A percentile compares a stretch with the other conserved stretches of the same genome.
Conservation (phyloP, 2,888 invertebrate species). For the Anaspis maculata region DNA sequence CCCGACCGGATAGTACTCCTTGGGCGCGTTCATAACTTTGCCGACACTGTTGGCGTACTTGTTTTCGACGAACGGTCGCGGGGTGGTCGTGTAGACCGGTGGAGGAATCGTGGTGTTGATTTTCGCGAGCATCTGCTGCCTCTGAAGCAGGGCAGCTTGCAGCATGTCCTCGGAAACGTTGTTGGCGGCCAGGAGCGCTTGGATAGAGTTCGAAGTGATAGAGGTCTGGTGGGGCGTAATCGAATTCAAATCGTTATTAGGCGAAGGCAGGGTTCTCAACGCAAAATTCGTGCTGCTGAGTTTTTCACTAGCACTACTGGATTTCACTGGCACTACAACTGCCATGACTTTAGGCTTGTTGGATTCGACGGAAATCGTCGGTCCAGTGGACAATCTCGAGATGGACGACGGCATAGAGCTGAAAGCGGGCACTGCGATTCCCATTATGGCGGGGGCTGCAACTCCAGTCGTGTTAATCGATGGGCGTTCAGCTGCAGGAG, state of each 20-base stretch:
- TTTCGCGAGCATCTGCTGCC: slow-evolving; percentile 55
- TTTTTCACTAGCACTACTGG: slow-evolving; percentile 25
- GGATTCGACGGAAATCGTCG: slow-evolving; percentile 19
- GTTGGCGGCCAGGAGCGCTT: slow-evolving; percentile 49
- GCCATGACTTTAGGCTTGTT: slow-evolving; percentile 26
- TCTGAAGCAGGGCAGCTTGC: slow-evolving; percentile 62
- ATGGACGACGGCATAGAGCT: slow-evolving; percentile 50
- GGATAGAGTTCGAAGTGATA: slow-evolving; percentile 28
- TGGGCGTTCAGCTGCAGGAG: slow-evolving; percentile 51
- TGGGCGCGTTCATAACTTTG: slow-evolving; percentile 83
- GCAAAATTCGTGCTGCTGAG: slow-evolving; percentile 31
- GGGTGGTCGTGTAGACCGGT: slow-evolving; percentile 40
- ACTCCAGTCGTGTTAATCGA: slow-evolving; percentile 22
- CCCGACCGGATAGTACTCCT: slow-evolving; percentile 80
- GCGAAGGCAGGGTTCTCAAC: slow-evolving; percentile 28
- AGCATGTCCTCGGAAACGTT: slow-evolving; percentile 73
- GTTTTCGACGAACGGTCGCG: slow-evolving; percentile 39
- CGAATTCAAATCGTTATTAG: slow-evolving; percentile 25
- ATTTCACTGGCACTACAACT: slow-evolving; percentile 30
- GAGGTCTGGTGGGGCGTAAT: slow-evolving; percentile 20
- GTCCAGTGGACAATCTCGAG: slow-evolving; percentile 39
- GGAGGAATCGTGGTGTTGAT: slow-evolving; percentile 27
- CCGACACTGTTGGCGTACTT: slow-evolving; percentile 34
- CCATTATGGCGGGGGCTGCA: slow-evolving; percentile 42
- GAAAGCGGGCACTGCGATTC: slow-evolving; percentile 46